Evolutionary conservation across 1,140 invertebrate species (phyloP), one percentile per base, ranked within the genome.

Genomic region (Yoshiicerus persimilis): DNA sequence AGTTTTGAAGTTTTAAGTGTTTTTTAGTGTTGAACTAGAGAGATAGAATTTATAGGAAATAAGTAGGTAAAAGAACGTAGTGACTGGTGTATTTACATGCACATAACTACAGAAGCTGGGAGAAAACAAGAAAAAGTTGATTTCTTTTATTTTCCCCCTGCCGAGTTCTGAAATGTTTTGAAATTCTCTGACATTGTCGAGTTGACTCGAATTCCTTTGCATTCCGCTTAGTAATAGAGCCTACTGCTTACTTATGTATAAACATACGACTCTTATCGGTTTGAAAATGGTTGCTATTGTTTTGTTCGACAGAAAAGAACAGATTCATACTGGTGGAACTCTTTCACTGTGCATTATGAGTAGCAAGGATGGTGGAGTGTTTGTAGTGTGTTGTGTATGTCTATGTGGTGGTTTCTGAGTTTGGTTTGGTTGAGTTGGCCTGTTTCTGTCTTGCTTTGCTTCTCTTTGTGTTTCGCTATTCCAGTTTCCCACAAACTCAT

Each of bases 401-500:
- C 4, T 56, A 56, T 56, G 47, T 56, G n/a, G 47, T n/a, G 47
- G 47, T 56, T 56, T 56, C 47, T n/a, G 20, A n/a, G 16, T 56
- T 38, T 75, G 23, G 38, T 47, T 62, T 23, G 36, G 13, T 47
- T 27, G 16, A 11, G 36, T 13, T 70, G 11, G 11, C 27, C 8
- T 25, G 30, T 56, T 39, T 13, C 23, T 23, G 25, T 27, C 56
- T 34, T 32, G 34, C 85, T 38, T 64, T 86, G 47, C 39, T 84
- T 84, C 27, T 30, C 41, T 47, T 84, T 84, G 38, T 84, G 38
- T 84, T 47, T 56, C 39, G 36, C 62, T 47, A 86, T 86, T 75
- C 32, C 34, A 86, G 70, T 88, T 88, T 88, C 86, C 84, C 62
- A 83, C 38, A 75, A 89, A 62, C 86, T 89, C 88, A 89, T 89